Evolutionary conservation across 2,888 invertebrate species (phyloP).

Genomic region (Laspeyria flexula): DNA sequence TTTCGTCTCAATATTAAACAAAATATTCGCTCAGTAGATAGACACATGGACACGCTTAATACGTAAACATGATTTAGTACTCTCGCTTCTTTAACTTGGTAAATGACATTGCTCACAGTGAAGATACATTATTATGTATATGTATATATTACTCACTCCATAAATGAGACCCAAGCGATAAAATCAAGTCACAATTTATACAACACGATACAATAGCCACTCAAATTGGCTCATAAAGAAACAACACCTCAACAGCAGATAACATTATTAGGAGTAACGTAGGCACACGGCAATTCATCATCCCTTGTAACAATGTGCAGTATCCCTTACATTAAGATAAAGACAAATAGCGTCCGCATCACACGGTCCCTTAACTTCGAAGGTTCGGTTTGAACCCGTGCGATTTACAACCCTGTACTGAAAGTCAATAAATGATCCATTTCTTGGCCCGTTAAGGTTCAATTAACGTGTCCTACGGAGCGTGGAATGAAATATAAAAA

Average conservation of each 20-base stretch:
- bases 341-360: slow-evolving; percentile 45
- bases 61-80: too few species aligned
- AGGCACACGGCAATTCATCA: slow-evolving; percentile 31
- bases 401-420: slow-evolving; percentile 53
- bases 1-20: too few species aligned
- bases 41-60: too few species aligned
- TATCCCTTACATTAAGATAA: slow-evolving; percentile 44
- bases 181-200: neutral
- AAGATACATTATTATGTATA: too few species aligned
- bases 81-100: too few species aligned
- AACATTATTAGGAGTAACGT: slow-evolving; percentile 23
- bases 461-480: slow-evolving; percentile 71
- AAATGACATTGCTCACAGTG: too few species aligned
- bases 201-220: slow-evolving; percentile 1
- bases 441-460: slow-evolving; percentile 74
- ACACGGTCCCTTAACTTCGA: slow-evolving; percentile 43
- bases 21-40: too few species aligned
- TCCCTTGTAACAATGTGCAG: slow-evolving; percentile 32
- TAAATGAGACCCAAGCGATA: neutral
- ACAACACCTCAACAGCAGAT: slow-evolving; percentile 9
- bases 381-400: slow-evolving; percentile 49
- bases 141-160: neutral
- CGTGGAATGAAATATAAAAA: slow-evolving; percentile 80
- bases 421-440: slow-evolving; percentile 69
- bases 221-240: slow-evolving; percentile 1